Conservation (phyloP, 2,888 invertebrate genomes). For the Mesochorus sp. region DNA sequence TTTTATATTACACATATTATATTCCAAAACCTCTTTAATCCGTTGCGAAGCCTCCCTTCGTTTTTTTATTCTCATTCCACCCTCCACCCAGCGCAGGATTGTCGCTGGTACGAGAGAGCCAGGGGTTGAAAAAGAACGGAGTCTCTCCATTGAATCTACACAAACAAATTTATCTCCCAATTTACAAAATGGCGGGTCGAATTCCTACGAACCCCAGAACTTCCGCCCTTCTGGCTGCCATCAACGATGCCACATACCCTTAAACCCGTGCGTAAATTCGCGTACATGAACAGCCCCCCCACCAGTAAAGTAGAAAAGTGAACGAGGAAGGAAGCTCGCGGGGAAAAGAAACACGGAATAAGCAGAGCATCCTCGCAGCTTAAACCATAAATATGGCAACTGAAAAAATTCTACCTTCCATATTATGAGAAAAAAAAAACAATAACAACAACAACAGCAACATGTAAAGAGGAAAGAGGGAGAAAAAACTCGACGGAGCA, state of each 20-base stretch:
- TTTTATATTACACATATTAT: neutral
- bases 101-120: slow-evolving; percentile 57
- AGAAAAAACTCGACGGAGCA: slow-evolving; percentile 23
- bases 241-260: neutral
- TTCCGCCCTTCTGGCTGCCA: neutral
- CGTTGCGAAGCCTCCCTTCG: neutral
- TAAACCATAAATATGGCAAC: slow-evolving; percentile 16
- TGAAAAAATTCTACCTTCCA: slow-evolving; percentile 19
- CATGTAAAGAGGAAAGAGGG: slow-evolving; percentile 10
- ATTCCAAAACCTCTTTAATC: slow-evolving; percentile 16
- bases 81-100: slow-evolving; percentile 59
- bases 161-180: neutral
- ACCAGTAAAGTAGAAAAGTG: slow-evolving; percentile 16
- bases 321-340: slow-evolving; percentile 26
- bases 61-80: slow-evolving; percentile 44
- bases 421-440: neutral
- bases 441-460: slow-evolving; percentile 15
- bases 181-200: neutral
- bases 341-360: slow-evolving; percentile 26
- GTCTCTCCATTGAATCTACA: slow-evolving; percentile 19
- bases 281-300: neutral
- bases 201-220: neutral
- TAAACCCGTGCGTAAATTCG: neutral
- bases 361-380: slow-evolving; percentile 30
- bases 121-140: slow-evolving; percentile 47